phyloP scores from a whole-genome alignment of 2,888 invertebrate species.

The Sinohyriopsis cumingii region DNA sequence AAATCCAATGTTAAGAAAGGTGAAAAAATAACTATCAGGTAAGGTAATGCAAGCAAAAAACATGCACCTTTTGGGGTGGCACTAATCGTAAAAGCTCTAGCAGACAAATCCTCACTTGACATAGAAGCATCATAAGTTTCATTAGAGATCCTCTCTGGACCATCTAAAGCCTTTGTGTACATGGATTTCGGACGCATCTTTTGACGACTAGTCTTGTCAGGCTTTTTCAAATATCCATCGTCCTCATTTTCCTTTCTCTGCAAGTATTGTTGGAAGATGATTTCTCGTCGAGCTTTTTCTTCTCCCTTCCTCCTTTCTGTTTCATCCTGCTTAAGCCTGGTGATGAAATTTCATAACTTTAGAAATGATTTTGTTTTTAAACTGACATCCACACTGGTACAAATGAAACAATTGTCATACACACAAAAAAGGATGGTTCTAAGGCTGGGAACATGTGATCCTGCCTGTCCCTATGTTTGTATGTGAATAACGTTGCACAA shows the following conservation, averaged over 20 bases:
- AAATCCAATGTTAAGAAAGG: too few relatives aligned
- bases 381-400: too few relatives aligned
- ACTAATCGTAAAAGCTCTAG: constrained; percentile 29
- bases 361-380: too few relatives aligned
- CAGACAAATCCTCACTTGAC: constrained; percentile 59
- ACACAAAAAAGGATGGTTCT: too few relatives aligned
- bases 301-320: constrained; percentile 83
- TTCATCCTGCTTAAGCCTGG: constrained; percentile 80
- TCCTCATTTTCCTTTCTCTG: constrained; percentile 94
- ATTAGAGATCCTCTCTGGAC: constrained; percentile 30
- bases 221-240: constrained; percentile 57
- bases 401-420: too few relatives aligned
- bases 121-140: constrained; percentile 41
- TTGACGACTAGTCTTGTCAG: constrained; percentile 25
- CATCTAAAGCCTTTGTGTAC: constrained; percentile 48
- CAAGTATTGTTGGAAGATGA: constrained; percentile 93
- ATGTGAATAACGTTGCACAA: too few relatives aligned
- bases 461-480: too few relatives aligned
- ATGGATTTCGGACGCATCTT: constrained; percentile 62
- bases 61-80: constrained; percentile 21
- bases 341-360: too few relatives aligned
- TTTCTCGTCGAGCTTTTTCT: constrained; percentile 88
- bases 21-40: too few relatives aligned
- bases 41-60: constrained; percentile 14
- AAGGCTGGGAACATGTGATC: too few relatives aligned